Percentiles rank a stretch among this genome's conserved stretches.
Conservation (phyloP, 2,888 invertebrate species). For the Nephrotoma guestfalica region DNA sequence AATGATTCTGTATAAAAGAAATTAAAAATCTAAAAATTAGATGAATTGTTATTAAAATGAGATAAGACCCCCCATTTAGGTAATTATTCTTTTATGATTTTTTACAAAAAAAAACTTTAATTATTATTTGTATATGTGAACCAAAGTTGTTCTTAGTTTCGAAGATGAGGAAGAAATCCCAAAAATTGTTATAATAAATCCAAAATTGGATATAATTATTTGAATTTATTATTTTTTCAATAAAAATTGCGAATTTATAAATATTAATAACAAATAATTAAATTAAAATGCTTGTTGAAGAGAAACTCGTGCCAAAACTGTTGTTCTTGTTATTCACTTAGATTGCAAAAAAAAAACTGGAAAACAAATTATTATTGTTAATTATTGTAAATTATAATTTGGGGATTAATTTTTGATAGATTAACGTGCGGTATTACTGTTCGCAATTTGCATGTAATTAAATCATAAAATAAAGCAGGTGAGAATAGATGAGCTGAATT, state of each 20-base stretch:
- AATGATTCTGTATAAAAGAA: background rate
- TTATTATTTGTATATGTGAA: background rate
- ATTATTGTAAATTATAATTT: background rate
- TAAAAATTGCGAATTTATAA: background rate
- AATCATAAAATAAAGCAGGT: too few relatives aligned
- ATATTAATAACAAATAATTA: background rate
- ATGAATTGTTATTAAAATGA: background rate
- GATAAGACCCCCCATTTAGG: background rate
- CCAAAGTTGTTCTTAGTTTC: background rate
- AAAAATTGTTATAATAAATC: background rate
- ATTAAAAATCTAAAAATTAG: background rate
- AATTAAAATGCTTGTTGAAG: background rate
- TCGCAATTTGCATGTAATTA: background rate
- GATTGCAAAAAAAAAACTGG: background rate
- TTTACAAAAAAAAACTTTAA: background rate
- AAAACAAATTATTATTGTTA: background rate
- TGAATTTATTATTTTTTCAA: background rate
- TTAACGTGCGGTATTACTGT: background rate
- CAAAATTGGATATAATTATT: background rate
- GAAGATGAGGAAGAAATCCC: background rate
- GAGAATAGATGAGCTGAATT: too few relatives aligned
- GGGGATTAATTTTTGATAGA: background rate
- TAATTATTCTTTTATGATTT: background rate
- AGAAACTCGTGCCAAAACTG: background rate
- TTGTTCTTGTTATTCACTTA: background rate